Percentiles rank a stretch among this genome's conserved stretches.
Conservation (phyloP, 2,113 vertebrate species). For the Ceratotherium simum region DNA sequence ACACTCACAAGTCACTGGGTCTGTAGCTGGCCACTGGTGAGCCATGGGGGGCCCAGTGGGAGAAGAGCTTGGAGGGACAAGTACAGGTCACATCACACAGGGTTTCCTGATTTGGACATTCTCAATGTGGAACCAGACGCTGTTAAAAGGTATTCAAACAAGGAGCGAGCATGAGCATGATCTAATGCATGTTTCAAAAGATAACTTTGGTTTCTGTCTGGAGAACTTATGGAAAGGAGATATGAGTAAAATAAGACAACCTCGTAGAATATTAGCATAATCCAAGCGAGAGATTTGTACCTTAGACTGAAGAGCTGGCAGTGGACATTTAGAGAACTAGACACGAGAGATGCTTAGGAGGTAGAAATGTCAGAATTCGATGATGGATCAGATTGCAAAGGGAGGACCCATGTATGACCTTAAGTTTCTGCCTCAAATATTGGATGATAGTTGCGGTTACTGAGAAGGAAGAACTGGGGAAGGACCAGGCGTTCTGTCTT, state of each 20-base stretch:
- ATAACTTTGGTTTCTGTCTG: not conserved
- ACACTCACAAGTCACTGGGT: fast-evolving
- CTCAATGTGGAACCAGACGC: not conserved
- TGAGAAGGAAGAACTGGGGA: not conserved
- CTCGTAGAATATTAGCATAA: not conserved
- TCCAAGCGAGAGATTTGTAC: not conserved
- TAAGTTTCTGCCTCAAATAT: not conserved
- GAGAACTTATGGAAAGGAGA: not conserved
- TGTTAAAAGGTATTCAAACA: not conserved
- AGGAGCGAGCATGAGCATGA: not conserved
- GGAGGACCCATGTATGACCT: not conserved
- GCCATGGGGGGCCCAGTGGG: fast-evolving
- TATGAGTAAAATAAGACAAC: not conserved
- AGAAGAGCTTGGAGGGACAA: not conserved
- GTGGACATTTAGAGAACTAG: not conserved
- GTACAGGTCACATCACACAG: fast-evolving
- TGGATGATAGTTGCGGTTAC: not conserved
- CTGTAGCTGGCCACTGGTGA: not conserved
- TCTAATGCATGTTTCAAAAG: not conserved
- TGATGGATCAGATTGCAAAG: not conserved
- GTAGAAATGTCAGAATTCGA: not conserved
- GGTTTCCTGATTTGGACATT: not conserved
- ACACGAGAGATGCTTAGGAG: not conserved
- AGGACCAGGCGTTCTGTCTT: not conserved
- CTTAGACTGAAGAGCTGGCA: not conserved